Evolutionary conservation across 37 sponge, comb jelly and placozoan genomes (phyloP).

Genomic region (Ephydatia muelleri): DNA sequence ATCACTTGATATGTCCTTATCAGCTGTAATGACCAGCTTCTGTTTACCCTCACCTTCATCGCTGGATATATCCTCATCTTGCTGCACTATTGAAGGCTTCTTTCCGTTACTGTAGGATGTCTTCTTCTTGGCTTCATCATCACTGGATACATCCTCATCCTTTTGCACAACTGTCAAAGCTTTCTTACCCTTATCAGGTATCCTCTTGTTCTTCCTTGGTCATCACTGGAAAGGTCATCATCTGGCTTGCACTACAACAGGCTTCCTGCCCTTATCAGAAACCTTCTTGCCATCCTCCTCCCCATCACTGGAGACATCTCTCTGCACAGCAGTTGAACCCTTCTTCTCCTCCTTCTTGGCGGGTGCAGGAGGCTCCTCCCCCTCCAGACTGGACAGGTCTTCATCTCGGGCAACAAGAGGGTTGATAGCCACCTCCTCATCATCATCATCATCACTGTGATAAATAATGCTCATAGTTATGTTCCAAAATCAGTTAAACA

Average conservation of each 20-base stretch:
- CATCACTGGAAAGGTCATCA: neutral
- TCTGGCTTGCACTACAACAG: neutral
- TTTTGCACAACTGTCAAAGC: neutral
- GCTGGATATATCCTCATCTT: conserved; percentile 1
- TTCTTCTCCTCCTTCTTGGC: neutral
- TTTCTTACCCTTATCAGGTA: neutral
- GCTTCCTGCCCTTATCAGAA: neutral
- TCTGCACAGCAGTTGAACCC: neutral
- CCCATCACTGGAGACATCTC: neutral
- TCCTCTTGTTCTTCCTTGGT: neutral
- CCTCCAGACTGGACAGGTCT: conserved; percentile 56
- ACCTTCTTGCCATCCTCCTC: neutral
- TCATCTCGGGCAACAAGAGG: conserved; percentile 60
- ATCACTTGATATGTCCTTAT: neutral
- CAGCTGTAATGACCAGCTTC: neutral
- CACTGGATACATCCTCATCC: conserved; percentile 3
- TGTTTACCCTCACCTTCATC: neutral
- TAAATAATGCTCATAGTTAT: too few species aligned
- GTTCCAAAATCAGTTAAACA: too few species aligned
- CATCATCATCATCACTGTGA: conserved; percentile 43
- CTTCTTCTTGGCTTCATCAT: neutral
- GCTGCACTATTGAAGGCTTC: neutral
- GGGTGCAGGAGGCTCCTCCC: conserved; percentile 1
- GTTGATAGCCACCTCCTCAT: neutral
- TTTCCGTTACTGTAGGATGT: neutral